These are phyloP conservation scores for Mythimna lalbum DNA, from an alignment of 2,888 invertebrate genomes.

Conservation along the genomic window DNA sequence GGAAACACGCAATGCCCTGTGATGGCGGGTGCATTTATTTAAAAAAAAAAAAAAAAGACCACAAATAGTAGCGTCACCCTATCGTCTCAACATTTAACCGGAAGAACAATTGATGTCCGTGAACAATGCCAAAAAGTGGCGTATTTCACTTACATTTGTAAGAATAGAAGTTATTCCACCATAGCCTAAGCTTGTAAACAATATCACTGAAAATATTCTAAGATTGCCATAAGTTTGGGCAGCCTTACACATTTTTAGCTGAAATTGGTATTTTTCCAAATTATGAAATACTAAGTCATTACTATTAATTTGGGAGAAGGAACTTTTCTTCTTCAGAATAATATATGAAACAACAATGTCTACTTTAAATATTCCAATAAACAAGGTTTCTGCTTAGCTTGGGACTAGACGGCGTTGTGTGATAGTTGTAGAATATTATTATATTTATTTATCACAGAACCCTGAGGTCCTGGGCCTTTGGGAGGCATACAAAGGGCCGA, in stretches of 20 bases:
- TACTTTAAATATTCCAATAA: conserved; percentile 4
- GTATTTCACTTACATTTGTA: neutral
- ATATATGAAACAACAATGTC: conserved; percentile 34
- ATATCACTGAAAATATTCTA: conserved; percentile 44
- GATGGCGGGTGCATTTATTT: too few relatives aligned
- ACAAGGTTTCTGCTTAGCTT: too few relatives aligned
- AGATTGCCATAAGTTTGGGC: conserved; percentile 47
- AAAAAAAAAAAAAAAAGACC: too few relatives aligned
- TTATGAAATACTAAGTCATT: conserved; percentile 52
- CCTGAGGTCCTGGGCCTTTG: too few relatives aligned
- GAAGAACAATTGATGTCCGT: neutral
- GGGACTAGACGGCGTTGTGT: too few relatives aligned
- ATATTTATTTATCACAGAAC: too few relatives aligned
- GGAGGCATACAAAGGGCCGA: too few relatives aligned
- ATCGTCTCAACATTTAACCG: neutral
- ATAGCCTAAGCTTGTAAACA: conserved; percentile 14
- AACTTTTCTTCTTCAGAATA: conserved; percentile 19
- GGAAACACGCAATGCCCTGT: too few relatives aligned
- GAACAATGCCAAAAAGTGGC: conserved; percentile 8
- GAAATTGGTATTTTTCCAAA: conserved; percentile 60
- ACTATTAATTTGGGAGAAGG: conserved; percentile 46
- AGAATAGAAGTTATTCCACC: conserved; percentile 11
- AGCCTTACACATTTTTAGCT: conserved; percentile 44
- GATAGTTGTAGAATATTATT: too few relatives aligned
- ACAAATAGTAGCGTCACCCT: neutral